Conservation (phyloP, 2,113 vertebrate genomes). For the Tursiops truncatus region DNA sequence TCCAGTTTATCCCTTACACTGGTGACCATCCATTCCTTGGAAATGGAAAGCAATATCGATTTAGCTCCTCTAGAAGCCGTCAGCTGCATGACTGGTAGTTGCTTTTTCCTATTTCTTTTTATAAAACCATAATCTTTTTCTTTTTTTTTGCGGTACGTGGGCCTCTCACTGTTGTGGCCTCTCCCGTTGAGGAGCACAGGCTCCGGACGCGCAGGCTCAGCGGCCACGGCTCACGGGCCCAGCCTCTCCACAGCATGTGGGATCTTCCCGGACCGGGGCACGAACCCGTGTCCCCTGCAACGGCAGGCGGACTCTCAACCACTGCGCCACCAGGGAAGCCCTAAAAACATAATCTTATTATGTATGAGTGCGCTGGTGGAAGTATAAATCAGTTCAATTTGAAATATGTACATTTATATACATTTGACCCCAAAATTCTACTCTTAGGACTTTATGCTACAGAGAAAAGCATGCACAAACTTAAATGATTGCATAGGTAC, state of each 20-base stretch:
- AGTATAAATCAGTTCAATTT: not conserved
- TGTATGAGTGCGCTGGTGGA: not conserved
- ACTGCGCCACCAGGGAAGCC: too few relatives aligned
- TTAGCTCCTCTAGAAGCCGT: not conserved
- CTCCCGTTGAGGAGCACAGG: too few relatives aligned
- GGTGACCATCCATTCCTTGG: not conserved
- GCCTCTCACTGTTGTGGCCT: too few relatives aligned
- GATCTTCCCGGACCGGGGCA: too few relatives aligned
- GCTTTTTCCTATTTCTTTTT: not conserved
- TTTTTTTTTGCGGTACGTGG: too few relatives aligned
- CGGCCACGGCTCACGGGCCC: too few relatives aligned
- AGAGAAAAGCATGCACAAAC: not conserved
- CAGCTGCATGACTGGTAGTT: not conserved
- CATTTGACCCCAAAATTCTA: not conserved
- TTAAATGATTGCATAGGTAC: not conserved
- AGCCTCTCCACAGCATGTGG: too few relatives aligned
- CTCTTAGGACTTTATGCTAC: not conserved
- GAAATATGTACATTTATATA: not conserved
- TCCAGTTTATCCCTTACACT: not conserved
- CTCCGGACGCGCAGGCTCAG: too few relatives aligned
- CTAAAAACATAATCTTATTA: not conserved
- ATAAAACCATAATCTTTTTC: not conserved
- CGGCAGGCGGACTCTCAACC: rapidly evolving
- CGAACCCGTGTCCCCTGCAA: too few relatives aligned
- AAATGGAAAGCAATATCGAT: not conserved